phyloP scores from a whole-genome alignment of 2,888 invertebrate species.

The Amphipyra berbera region DNA sequence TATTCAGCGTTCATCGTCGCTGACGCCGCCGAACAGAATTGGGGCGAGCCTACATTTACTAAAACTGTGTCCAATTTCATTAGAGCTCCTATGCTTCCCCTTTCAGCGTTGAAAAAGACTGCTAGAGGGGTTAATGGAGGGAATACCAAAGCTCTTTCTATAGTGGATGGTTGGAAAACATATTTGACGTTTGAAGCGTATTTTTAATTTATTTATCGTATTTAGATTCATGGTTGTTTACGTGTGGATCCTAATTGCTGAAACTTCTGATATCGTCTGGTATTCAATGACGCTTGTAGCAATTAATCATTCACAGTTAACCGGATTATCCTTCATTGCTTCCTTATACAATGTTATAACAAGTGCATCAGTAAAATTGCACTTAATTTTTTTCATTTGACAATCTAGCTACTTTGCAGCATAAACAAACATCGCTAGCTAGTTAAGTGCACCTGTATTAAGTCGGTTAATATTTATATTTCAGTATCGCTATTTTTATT shows the following conservation, averaged over 20 bases:
- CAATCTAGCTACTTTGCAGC: conserved; percentile 16
- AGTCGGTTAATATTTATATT: conserved; percentile 28
- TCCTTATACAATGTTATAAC: conserved; percentile 14
- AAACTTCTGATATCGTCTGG: conserved; percentile 38
- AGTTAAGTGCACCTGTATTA: conserved; percentile 20
- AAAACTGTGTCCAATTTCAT: conserved; percentile 51
- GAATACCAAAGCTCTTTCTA: conserved; percentile 25
- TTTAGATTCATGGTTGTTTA: conserved; percentile 40
- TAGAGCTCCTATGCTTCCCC: conserved; percentile 36
- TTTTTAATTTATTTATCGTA: conserved; percentile 35
- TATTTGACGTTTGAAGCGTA: conserved; percentile 19
- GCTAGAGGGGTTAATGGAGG: conserved; percentile 2
- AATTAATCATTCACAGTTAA: conserved; percentile 54
- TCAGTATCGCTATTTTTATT: conserved; percentile 29
- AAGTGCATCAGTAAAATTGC: conserved; percentile 11
- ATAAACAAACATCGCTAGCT: conserved; percentile 30
- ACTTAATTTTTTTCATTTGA: neutral
- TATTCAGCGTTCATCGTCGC: conserved; percentile 57
- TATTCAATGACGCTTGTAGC: conserved; percentile 37
- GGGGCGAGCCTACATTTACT: conserved; percentile 58
- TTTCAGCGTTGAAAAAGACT: conserved; percentile 6
- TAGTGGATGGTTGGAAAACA: conserved; percentile 17
- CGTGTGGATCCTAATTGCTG: conserved; percentile 45
- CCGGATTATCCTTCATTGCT: conserved; percentile 28
- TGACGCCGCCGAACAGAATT: conserved; percentile 59